These are phyloP conservation scores for Diplazon laetatorius DNA, from an alignment of 2,888 invertebrate genomes.

Conservation along the genomic window DNA sequence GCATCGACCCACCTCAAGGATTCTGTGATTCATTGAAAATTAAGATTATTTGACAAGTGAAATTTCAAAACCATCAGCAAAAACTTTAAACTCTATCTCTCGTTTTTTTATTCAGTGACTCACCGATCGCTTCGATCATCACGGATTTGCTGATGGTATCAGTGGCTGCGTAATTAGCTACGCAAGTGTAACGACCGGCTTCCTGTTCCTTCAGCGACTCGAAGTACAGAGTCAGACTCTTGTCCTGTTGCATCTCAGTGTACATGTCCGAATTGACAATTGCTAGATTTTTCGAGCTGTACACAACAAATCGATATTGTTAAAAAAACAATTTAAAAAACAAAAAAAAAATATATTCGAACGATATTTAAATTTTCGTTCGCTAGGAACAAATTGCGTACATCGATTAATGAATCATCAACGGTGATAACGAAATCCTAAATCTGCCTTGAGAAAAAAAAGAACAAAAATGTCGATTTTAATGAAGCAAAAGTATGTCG, in stretches of 20 bases:
- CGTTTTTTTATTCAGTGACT: conserved; percentile 71
- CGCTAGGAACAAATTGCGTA: conserved; percentile 14
- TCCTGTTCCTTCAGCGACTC: conserved; percentile 89
- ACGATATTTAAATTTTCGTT: conserved; percentile 1
- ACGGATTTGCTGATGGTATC: conserved; percentile 87
- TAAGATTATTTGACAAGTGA: neutral
- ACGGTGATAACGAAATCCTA: conserved; percentile 20
- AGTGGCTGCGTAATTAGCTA: conserved; percentile 90
- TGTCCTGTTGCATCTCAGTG: conserved; percentile 87
- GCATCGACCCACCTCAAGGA: conserved; percentile 94
- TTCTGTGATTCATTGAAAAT: conserved; percentile 84
- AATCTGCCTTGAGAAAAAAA: too few relatives aligned
- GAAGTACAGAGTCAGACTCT: conserved; percentile 89
- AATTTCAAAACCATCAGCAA: neutral
- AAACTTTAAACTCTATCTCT: too few relatives aligned
- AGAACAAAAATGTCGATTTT: conserved; percentile 18
- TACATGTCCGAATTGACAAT: conserved; percentile 85
- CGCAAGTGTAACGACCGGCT: conserved; percentile 92
- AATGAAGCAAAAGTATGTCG: neutral
- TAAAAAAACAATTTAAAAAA: too few relatives aligned
- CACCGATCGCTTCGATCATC: conserved; percentile 89
- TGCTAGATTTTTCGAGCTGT: conserved; percentile 47
- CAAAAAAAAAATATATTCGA: too few relatives aligned
- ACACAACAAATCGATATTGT: conserved; percentile 18
- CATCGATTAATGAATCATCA: conserved; percentile 37